These are phyloP conservation scores for Nasonovia ribisnigri DNA, from an alignment of 2,888 invertebrate species.

Conservation along the genomic window DNA sequence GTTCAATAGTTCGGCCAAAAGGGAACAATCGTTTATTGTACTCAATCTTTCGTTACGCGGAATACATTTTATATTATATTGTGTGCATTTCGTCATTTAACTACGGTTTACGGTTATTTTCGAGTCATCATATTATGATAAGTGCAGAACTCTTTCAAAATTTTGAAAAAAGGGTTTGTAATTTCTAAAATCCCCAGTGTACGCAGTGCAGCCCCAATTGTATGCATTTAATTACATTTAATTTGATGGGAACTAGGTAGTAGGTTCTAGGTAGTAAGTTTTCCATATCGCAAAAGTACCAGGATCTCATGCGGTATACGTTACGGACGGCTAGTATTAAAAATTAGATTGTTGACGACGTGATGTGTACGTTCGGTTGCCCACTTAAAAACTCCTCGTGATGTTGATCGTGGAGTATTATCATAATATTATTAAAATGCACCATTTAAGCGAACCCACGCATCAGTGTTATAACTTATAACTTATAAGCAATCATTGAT, in stretches of 20 bases:
- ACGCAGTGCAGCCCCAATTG: no score
- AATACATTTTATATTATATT: background rate
- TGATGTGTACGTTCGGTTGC: background rate
- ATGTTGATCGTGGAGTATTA: background rate
- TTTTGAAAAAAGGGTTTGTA: background rate
- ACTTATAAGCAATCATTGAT: background rate
- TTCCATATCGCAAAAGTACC: background rate
- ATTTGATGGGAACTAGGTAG: no score
- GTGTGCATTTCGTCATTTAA: background rate
- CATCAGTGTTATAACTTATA: background rate
- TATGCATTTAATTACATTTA: no score
- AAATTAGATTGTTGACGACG: background rate
- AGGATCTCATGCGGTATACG: background rate
- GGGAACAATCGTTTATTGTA: background rate
- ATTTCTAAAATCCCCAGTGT: no score
- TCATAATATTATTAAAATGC: background rate
- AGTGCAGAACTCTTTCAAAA: background rate
- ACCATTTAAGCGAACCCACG: background rate
- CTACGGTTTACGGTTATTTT: background rate
- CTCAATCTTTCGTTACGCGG: background rate
- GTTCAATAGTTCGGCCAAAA: background rate
- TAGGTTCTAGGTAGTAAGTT: background rate
- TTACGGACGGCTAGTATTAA: no score
- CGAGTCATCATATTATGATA: background rate
- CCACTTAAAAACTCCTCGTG: background rate